Conservation (phyloP, 2,113 vertebrate species). For the Rhineura floridana region DNA sequence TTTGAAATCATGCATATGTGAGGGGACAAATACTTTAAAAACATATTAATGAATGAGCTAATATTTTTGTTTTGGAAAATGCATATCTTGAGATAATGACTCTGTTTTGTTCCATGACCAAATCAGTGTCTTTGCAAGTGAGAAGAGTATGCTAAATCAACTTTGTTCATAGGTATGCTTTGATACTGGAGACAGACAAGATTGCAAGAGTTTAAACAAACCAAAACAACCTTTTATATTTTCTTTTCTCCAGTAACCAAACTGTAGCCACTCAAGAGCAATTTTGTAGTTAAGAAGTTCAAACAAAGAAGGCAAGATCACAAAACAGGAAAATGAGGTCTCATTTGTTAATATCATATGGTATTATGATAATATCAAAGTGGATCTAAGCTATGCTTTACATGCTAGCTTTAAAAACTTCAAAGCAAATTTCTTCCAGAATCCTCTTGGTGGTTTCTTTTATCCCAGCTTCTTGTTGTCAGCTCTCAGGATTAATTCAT, state of each 20-base stretch:
- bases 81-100: conserved; percentile 15
- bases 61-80: conserved; percentile 2
- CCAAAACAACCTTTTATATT: conserved; percentile 54
- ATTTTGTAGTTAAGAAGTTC: conserved; percentile 56
- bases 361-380: too few species aligned
- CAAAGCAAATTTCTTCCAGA: not conserved
- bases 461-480: not conserved
- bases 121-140: conserved; percentile 15
- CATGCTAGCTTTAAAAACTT: not conserved
- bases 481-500: not conserved
- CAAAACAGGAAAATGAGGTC: conserved; percentile 57
- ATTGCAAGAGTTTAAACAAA: conserved; percentile 65
- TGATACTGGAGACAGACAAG: conserved; percentile 63
- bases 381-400: conserved; percentile 40
- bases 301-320: not conserved
- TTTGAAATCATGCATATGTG: not conserved
- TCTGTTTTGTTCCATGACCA: conserved; percentile 35
- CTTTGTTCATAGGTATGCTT: conserved; percentile 60
- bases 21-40: not conserved
- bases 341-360: conserved; percentile 58
- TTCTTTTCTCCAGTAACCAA: conserved; percentile 54
- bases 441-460: not conserved
- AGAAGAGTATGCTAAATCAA: conserved; percentile 57
- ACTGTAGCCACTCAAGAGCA: conserved; percentile 58
- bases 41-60: not conserved